Conservation (phyloP, 2,797 vertebrate species). For the Scyliorhinus canicula region DNA sequence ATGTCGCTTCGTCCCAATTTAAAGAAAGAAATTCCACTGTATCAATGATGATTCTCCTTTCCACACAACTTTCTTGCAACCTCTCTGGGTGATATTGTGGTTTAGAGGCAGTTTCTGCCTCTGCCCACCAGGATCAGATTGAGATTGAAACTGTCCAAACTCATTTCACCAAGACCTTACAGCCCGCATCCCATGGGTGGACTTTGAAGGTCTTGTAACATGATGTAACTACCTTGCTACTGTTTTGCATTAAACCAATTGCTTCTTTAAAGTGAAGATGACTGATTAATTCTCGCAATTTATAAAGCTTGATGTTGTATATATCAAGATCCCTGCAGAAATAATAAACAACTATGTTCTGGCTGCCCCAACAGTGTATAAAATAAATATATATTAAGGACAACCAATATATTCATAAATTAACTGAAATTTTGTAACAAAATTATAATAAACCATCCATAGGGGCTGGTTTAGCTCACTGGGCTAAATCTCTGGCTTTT, state of each 20-base stretch:
- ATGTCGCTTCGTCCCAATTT: neutral
- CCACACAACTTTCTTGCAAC: neutral
- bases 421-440: neutral
- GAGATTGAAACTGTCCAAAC: neutral
- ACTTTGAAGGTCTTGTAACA: neutral
- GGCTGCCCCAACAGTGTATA: neutral
- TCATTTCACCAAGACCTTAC: neutral
- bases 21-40: neutral
- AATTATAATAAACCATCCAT: neutral
- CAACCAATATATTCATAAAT: neutral
- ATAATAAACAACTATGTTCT: neutral
- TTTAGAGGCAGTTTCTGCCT: neutral
- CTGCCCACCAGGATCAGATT: neutral
- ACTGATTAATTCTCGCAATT: neutral
- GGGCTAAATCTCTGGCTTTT: no score
- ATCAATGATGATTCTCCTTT: neutral
- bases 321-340: neutral
- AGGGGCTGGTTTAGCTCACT: no score
- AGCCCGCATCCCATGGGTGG: neutral
- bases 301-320: neutral
- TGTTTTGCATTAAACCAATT: neutral
- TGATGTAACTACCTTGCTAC: neutral
- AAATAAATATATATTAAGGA: neutral
- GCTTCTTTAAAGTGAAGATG: neutral
- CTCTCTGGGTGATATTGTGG: neutral